phyloP scores from a whole-genome alignment of 1,140 invertebrate species.

The Lycorma delicatula region DNA sequence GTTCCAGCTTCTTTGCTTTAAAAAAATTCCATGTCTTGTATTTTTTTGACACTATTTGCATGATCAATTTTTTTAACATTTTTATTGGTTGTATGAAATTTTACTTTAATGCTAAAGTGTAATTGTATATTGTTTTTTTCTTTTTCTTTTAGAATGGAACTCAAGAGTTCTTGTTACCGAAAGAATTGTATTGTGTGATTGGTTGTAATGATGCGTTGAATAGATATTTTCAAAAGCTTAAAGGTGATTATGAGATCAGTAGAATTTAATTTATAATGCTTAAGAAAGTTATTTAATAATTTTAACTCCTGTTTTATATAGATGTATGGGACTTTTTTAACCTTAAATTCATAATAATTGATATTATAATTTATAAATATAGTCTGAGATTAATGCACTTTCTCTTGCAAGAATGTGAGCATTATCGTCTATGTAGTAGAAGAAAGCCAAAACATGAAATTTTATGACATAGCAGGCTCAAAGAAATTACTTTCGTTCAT shows the following conservation, averaged over 20 bases:
- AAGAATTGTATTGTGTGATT: slow-evolving; percentile 67
- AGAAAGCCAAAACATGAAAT: too few species aligned
- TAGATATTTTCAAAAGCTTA: slow-evolving; percentile 59
- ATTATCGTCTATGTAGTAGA: too few species aligned
- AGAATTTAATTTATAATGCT: background rate
- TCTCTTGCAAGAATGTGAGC: too few species aligned
- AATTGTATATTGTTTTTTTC: background rate
- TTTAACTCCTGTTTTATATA: too few species aligned
- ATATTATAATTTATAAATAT: too few species aligned
- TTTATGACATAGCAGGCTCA: too few species aligned
- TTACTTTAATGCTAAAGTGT: background rate
- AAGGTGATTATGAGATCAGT: slow-evolving; percentile 42
- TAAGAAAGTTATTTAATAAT: background rate
- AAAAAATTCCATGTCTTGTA: background rate
- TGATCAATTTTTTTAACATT: background rate
- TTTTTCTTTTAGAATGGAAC: slow-evolving; percentile 52
- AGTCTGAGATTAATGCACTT: too few species aligned
- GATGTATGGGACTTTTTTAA: too few species aligned
- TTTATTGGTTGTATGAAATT: background rate
- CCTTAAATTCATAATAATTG: too few species aligned
- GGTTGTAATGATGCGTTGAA: slow-evolving; percentile 69
- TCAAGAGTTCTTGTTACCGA: slow-evolving; percentile 51
- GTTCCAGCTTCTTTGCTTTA: background rate
- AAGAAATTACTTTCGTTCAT: too few species aligned
- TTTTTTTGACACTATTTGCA: background rate